A percentile compares a stretch with the other conserved stretches of the same genome.
Evolutionary conservation across 2,797 vertebrate species (phyloP).

Genomic region (Mallotus villosus): DNA sequence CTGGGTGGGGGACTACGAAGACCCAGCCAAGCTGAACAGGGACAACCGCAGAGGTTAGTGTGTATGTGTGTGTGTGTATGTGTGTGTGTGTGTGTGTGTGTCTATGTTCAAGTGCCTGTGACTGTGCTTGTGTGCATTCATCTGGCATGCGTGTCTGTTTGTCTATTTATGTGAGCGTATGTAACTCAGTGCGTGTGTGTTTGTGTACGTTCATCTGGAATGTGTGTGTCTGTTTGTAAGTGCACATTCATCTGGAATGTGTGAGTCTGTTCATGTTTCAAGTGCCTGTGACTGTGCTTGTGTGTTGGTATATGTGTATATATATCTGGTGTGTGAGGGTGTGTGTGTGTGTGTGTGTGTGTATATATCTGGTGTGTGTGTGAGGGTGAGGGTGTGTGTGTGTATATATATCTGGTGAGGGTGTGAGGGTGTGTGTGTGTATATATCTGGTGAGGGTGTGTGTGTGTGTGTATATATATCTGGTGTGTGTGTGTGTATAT

Average conservation of each 20-base stretch:
- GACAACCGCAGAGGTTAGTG: slow-evolving; percentile 86
- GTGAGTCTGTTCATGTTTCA: background rate
- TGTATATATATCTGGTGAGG: too few relatives aligned
- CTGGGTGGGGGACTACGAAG: slow-evolving; percentile 89
- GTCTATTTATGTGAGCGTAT: slow-evolving; percentile 19
- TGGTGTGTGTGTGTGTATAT: slow-evolving; percentile 36
- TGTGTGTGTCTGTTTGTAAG: too few relatives aligned
- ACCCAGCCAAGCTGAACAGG: slow-evolving; percentile 85
- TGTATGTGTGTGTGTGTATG: slow-evolving; percentile 5
- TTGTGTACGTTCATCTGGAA: slow-evolving; percentile 34
- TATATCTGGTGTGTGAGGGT: slow-evolving; percentile 31
- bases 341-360: slow-evolving; percentile 37
- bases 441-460: slow-evolving; percentile 38
- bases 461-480: slow-evolving; percentile 36
- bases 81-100: slow-evolving; percentile 25
- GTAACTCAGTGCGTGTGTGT: slow-evolving; percentile 57
- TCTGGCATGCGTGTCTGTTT: background rate
- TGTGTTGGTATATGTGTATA: slow-evolving; percentile 29
- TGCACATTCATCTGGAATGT: background rate
- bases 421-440: slow-evolving; percentile 35
- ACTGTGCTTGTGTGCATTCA: background rate
- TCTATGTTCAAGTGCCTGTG: background rate
- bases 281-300: too few relatives aligned
- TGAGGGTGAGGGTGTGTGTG: slow-evolving; percentile 36
- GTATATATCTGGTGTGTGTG: too few relatives aligned